phyloP scores from a whole-genome alignment of 2,888 invertebrate genomes.

The Acanthosepion esculentum region DNA sequence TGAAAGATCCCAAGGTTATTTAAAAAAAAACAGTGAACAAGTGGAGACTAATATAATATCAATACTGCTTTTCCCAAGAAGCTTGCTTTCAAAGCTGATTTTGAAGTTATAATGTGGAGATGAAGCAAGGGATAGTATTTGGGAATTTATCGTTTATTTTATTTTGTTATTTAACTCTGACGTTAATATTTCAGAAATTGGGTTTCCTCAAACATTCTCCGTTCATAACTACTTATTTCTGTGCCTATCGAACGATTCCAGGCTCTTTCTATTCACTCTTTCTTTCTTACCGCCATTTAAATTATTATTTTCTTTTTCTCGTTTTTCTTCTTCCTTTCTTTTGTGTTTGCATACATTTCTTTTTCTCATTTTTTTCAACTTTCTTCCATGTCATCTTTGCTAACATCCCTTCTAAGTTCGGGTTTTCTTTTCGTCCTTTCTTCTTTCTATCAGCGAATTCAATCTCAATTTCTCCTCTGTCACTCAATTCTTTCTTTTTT shows the following conservation, averaged over 20 bases:
- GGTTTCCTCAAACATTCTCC: not conserved
- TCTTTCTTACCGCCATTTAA: not conserved
- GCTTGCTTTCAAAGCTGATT: too few relatives aligned
- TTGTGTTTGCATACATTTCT: not conserved
- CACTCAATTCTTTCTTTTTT: too few relatives aligned
- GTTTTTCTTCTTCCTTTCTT: too few relatives aligned
- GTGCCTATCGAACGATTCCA: too few relatives aligned
- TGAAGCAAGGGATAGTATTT: not conserved
- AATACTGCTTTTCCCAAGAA: too few relatives aligned
- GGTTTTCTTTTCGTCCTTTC: too few relatives aligned
- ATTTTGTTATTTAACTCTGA: not conserved
- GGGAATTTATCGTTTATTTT: not conserved
- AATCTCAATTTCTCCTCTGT: too few relatives aligned
- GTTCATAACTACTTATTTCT: not conserved
- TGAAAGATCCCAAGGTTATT: too few relatives aligned
- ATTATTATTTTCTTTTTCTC: too few relatives aligned
- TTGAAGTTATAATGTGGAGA: not conserved
- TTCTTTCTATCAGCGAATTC: too few relatives aligned
- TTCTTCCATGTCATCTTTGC: not conserved
- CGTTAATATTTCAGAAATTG: not conserved
- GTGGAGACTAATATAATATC: too few relatives aligned
- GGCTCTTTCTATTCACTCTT: not conserved
- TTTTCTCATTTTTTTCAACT: not conserved
- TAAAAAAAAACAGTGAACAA: too few relatives aligned
- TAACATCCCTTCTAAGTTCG: not conserved